Evolutionary conservation across 2,888 invertebrate species (phyloP), one percentile per base, ranked within the genome.

Genomic region (Ormyrus pomaceus): DNA sequence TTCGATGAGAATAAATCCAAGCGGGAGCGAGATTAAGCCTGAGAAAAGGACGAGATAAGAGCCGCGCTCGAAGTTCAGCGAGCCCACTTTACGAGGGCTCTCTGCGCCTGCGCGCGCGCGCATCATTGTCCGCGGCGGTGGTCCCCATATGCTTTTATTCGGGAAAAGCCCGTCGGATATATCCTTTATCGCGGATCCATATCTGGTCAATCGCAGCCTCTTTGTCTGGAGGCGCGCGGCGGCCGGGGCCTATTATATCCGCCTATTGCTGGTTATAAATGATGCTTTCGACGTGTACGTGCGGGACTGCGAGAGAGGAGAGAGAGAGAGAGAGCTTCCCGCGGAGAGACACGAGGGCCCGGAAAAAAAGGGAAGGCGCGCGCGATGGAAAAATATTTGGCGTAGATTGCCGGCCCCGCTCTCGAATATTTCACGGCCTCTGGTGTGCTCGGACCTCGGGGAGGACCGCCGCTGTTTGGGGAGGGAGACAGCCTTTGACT

Each of bases 401-500:
- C 82, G 83, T 84, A 79, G 34, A 34, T 34, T 34, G 34, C 34
- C 81, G 85, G 81, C 80, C 80, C 80, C 85, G 84, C 84, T 86
- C 85, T 34, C 34, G 34, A 34, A 85, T 85, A 85, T 87, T 58
- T 77, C 77, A 64, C 55, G 19, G 53, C 62, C 34, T 19, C 19
- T 19, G 59, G 51, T 11, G n/a, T 83, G 13, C 3, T 34, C 34
- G 34, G 34, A 34, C 34, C 34, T 34, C 34, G 34, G 34, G 34
- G 34, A 34, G 34, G 34, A 34, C 34, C 34, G 34, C 3, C 34
- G 34, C 19, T 3, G 34, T 4, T 34, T 34, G 34, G 34, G 34
- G 82, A 83, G 84, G 82, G 82, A 82, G 84, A 82, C 78, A 1
- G 83, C 4, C 34, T 83, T 87, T 88, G 89, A 89, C 85, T 89